phyloP scores from a whole-genome alignment of 1,140 invertebrate species.

The Belonocnema kinseyi region DNA sequence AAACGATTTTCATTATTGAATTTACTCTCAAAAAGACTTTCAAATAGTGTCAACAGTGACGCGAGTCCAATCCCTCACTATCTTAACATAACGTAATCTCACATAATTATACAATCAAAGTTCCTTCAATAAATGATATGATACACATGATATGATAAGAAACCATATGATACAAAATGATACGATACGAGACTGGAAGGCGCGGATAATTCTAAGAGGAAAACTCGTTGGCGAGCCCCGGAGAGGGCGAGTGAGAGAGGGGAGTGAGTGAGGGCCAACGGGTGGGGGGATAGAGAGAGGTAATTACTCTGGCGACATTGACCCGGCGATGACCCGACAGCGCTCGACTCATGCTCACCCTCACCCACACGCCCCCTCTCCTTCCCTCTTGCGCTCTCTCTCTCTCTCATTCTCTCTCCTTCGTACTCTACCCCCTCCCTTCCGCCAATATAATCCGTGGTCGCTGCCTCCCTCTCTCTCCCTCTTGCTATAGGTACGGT shows the following conservation, averaged over 20 bases:
- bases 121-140: too few relatives aligned
- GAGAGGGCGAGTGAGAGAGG: slow-evolving; percentile 34
- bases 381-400: slow-evolving; percentile 29
- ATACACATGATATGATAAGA: too few relatives aligned
- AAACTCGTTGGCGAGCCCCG: slow-evolving; percentile 31
- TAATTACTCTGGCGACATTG: slow-evolving; percentile 69
- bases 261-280: slow-evolving; percentile 32
- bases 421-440: slow-evolving; percentile 16
- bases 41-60: too few relatives aligned
- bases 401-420: slow-evolving; percentile 42
- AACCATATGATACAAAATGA: too few relatives aligned
- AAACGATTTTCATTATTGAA: too few relatives aligned
- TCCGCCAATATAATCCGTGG: too few relatives aligned
- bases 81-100: too few relatives aligned
- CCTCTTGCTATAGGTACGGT: slow-evolving; percentile 32
- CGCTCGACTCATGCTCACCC: slow-evolving; percentile 56
- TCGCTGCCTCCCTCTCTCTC: slow-evolving; percentile 34
- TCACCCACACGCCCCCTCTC: slow-evolving; percentile 39
- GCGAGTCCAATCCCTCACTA: too few relatives aligned
- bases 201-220: slow-evolving; percentile 36
- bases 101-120: too few relatives aligned
- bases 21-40: too few relatives aligned
- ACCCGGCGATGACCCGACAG: slow-evolving; percentile 66
- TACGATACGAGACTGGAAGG: slow-evolving; percentile 40
- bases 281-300: slow-evolving; percentile 52